phyloP scores from a whole-genome alignment of 2,888 invertebrate genomes.

The Hypomecis atomaria region DNA sequence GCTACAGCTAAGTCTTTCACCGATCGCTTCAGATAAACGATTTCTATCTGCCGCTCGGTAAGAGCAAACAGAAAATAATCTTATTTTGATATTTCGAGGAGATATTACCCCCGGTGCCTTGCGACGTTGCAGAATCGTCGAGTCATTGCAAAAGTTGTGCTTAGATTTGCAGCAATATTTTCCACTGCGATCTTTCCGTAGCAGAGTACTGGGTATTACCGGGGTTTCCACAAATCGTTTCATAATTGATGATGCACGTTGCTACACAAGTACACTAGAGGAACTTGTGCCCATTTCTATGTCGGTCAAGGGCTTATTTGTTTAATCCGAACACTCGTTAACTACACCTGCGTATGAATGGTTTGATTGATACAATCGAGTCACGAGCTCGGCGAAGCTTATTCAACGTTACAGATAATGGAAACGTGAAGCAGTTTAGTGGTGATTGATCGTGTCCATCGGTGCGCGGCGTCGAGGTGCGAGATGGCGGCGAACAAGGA shows the following conservation, averaged over 20 bases:
- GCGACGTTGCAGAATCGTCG: conserved; percentile 62
- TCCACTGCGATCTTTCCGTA: conserved; percentile 58
- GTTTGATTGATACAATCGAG: conserved; percentile 34
- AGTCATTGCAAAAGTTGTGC: conserved; percentile 72
- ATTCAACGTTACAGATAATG: conserved; percentile 35
- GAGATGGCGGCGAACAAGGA: conserved; percentile 42
- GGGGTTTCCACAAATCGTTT: conserved; percentile 47
- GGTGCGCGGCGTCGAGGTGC: conserved; percentile 24
- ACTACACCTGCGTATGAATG: conserved; percentile 20
- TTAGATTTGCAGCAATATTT: conserved; percentile 67
- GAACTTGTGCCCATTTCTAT: conserved; percentile 31
- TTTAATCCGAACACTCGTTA: conserved; percentile 25
- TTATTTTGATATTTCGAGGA: conserved; percentile 69
- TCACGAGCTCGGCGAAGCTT: conserved; percentile 38
- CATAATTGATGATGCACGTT: conserved; percentile 16
- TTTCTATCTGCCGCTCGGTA: conserved; percentile 50
- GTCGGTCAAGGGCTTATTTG: conserved; percentile 40
- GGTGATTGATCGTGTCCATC: conserved; percentile 34
- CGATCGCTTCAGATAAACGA: conserved; percentile 52
- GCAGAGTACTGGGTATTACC: conserved; percentile 52
- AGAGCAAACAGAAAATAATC: conserved; percentile 64
- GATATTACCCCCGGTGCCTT: conserved; percentile 58
- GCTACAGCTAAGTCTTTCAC: conserved; percentile 39
- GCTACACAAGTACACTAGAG: conserved; percentile 4
- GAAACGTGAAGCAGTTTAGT: conserved; percentile 35